These are phyloP conservation scores for Agrenia bidenticulata DNA, from an alignment of 2,888 invertebrate species.

Conservation along the genomic window DNA sequence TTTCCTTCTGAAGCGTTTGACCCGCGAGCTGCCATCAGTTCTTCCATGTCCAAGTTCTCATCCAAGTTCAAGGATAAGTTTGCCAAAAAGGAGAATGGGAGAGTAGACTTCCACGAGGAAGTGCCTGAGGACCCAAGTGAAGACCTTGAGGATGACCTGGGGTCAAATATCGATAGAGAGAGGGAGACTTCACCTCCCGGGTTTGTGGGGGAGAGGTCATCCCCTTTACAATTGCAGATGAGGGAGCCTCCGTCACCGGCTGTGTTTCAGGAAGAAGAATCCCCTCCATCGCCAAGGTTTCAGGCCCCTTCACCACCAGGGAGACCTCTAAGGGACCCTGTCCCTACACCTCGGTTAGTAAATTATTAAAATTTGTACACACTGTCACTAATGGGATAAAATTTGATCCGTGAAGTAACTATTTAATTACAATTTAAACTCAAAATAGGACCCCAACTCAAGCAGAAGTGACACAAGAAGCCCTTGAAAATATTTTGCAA, in stretches of 20 bases:
- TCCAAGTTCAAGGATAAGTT: slow-evolving; percentile 1
- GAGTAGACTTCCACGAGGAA: background rate
- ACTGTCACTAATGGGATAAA: no score
- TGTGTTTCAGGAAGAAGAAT: no score
- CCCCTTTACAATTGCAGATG: no score
- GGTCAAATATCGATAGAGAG: background rate
- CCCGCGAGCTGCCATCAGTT: background rate
- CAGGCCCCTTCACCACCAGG: no score
- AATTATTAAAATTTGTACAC: background rate
- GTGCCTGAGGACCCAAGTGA: background rate
- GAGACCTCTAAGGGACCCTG: background rate
- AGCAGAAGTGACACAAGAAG: slow-evolving; percentile 1
- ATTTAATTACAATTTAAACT: no score
- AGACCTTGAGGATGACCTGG: slow-evolving; percentile 1
- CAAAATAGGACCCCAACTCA: background rate
- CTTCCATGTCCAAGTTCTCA: slow-evolving; percentile 7
- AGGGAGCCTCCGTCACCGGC: no score
- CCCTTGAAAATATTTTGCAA: background rate
- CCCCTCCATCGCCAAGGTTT: no score
- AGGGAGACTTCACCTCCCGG: no score
- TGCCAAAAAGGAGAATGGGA: slow-evolving; percentile 4
- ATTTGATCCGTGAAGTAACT: no score
- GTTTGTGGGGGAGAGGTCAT: no score
- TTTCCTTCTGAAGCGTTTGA: background rate
- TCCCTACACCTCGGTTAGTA: background rate